Evolutionary conservation across 2,113 vertebrate genomes (phyloP), one percentile per base, ranked within the genome.

Genomic region (Pelvicachromis taeniatus): DNA sequence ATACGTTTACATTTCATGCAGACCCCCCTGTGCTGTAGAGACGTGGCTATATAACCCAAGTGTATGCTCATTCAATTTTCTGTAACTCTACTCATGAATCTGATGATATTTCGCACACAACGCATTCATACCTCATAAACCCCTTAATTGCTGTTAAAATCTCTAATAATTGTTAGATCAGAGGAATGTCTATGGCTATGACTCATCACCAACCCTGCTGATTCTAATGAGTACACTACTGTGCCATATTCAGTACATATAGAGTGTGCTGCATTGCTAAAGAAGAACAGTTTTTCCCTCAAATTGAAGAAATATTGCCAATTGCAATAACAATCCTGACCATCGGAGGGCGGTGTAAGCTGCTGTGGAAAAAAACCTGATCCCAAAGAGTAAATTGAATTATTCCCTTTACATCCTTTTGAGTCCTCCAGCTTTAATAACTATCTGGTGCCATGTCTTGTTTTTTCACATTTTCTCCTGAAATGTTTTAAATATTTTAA

Each of bases 261-360:
- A 84, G 21, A 77, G 26, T 26, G 13, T 68, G 19, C 29, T 26
- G 56, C 16, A 14, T 38, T 55, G 54, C 17, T 35, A 61, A 12
- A 70, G 29, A 33, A 9, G 26, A 78, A 3, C 3, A 19, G 12
- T 7, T 45, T 35, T 78, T 0, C 7, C 23, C 29, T 42, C 26
- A 54, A 31, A 4, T 11, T 11, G 2, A 23, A 9, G 10, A 65
- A 77, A 78, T 50, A 31, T 26, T 63, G 23, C 9, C 31, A 52
- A 48, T 1, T 35, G 83, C 31, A 87, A 84, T 38, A 59, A 29
- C 10, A 42, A 2, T 10, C 1, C 11, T 35, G 17, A 42, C 84
- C 92, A 92, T 21, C 1, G 50, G 91, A 80, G 83, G 86, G 75
- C n/a, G 4, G 23, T 77, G 42, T 75, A 52, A 55, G 6, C 82